These are phyloP conservation scores for Scytalopus superciliaris DNA, from an alignment of 2,113 vertebrate species.

Conservation along the genomic window DNA sequence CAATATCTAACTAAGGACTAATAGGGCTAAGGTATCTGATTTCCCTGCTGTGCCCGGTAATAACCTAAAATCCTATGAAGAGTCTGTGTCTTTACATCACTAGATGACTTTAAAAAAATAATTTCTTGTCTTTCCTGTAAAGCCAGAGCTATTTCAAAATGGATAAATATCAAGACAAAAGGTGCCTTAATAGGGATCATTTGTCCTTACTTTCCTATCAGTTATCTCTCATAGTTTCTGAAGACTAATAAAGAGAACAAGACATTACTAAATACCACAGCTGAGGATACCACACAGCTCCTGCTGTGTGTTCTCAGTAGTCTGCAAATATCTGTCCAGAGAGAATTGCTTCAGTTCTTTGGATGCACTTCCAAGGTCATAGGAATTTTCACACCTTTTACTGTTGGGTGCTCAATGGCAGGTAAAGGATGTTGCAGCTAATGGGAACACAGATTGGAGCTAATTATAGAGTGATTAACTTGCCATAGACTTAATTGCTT, in stretches of 20 bases:
- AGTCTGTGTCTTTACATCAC: neutral
- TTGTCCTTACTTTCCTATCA: neutral
- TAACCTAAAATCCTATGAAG: neutral
- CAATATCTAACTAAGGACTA: neutral
- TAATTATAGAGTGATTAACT: conserved; percentile 28
- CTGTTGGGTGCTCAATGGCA: neutral
- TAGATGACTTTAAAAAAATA: neutral
- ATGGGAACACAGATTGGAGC: neutral
- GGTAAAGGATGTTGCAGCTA: neutral
- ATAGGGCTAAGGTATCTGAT: neutral
- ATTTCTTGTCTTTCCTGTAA: neutral
- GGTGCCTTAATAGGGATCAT: neutral
- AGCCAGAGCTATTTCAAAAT: neutral
- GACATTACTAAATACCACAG: neutral
- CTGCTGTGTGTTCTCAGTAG: neutral
- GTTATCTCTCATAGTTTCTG: neutral
- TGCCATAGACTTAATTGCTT: neutral
- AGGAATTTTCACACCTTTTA: neutral
- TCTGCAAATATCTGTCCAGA: neutral
- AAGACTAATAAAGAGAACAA: neutral
- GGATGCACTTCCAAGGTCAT: neutral
- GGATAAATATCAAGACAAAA: neutral
- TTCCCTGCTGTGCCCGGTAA: neutral
- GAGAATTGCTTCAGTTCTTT: neutral
- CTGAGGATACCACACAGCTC: neutral